These are phyloP conservation scores for Drosophila grimshawi DNA, from an alignment of 1,140 invertebrate species.

Conservation along the genomic window DNA sequence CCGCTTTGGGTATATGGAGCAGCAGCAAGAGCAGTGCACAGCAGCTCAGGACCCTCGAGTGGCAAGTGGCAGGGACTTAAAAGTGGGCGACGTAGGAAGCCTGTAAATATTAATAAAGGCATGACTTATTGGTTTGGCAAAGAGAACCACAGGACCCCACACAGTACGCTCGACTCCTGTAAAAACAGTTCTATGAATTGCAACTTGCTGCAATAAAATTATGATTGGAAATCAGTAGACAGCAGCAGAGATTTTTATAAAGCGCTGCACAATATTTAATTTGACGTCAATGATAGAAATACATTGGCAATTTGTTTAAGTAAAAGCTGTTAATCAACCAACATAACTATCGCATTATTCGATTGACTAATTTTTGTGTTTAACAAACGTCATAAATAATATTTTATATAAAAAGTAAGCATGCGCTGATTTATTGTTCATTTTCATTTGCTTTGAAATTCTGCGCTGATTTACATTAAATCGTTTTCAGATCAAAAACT, in stretches of 20 bases:
- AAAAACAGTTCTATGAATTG: conserved; percentile 63
- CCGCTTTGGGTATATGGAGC: neutral
- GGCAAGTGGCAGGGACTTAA: conserved; percentile 19
- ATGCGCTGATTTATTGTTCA: too few species aligned
- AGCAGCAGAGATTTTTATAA: neutral
- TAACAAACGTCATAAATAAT: too few species aligned
- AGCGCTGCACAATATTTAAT: neutral
- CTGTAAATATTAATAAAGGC: conserved; percentile 72
- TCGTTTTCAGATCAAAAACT: too few species aligned
- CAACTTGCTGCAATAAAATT: conserved; percentile 54
- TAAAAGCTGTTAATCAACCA: too few species aligned
- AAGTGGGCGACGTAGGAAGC: neutral
- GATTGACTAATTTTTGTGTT: neutral
- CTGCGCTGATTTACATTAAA: too few species aligned
- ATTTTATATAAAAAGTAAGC: too few species aligned
- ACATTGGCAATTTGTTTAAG: neutral
- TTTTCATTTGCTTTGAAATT: too few species aligned
- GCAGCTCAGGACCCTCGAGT: conserved; percentile 21
- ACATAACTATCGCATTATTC: too few species aligned
- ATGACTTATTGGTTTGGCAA: conserved; percentile 62
- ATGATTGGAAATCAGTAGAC: conserved; percentile 46
- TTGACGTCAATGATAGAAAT: neutral
- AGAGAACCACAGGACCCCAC: neutral
- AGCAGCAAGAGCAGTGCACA: conserved; percentile 9
- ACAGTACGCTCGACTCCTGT: conserved; percentile 6